Evolutionary conservation across 2,888 invertebrate genomes (phyloP).

Genomic region (Adela reaumurella): DNA sequence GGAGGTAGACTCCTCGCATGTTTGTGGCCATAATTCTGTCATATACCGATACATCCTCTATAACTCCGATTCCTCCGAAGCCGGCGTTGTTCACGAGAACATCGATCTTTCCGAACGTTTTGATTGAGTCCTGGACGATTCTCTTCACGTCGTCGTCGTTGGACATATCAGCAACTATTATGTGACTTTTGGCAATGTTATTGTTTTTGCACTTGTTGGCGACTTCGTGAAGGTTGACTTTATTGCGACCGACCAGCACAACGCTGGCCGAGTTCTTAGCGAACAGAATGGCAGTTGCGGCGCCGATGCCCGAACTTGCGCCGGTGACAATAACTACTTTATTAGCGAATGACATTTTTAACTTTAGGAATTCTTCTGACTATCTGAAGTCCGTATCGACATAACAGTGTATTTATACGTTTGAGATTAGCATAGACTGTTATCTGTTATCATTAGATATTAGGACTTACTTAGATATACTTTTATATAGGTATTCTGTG

Average conservation of each 20-base stretch:
- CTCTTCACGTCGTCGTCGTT: slow-evolving; percentile 9
- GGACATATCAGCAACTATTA: slow-evolving; percentile 16
- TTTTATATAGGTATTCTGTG: no score
- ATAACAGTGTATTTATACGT: no score
- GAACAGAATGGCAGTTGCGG: slow-evolving; percentile 20
- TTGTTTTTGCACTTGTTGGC: slow-evolving; percentile 13
- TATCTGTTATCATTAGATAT: no score
- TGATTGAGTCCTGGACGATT: slow-evolving; percentile 11
- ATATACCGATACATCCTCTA: slow-evolving; percentile 48
- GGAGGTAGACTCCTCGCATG: slow-evolving; percentile 27
- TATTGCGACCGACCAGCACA: slow-evolving; percentile 20
- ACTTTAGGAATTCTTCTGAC: no score
- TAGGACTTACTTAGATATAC: no score
- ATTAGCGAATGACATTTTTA: slow-evolving; percentile 14
- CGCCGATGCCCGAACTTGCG: slow-evolving; percentile 28
- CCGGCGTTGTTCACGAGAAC: slow-evolving; percentile 14
- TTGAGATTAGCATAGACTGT: no score
- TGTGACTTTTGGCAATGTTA: slow-evolving; percentile 9
- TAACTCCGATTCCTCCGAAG: slow-evolving; percentile 18
- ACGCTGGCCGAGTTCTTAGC: slow-evolving; percentile 21
- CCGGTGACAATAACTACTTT: slow-evolving; percentile 27
- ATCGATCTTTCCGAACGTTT: slow-evolving; percentile 11
- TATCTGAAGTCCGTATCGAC: no score
- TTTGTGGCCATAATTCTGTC: slow-evolving; percentile 32
- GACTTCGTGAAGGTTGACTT: slow-evolving; percentile 16